Conservation (phyloP, 2,797 vertebrate species). For the Bradypodion ventrale region DNA sequence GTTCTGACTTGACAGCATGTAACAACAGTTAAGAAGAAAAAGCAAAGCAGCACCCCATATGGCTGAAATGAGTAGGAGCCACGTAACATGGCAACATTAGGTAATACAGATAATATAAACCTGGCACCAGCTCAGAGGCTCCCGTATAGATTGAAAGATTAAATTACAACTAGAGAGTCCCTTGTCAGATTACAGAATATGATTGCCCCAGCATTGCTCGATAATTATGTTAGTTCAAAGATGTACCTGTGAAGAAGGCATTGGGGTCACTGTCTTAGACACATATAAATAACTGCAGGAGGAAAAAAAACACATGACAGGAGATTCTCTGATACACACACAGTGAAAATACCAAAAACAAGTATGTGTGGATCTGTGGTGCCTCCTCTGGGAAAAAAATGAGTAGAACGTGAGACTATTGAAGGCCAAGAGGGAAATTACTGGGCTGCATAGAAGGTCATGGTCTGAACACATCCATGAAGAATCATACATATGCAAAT, state of each 20-base stretch:
- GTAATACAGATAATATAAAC: background rate
- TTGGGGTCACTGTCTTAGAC: constrained; percentile 16
- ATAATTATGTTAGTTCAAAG: constrained; percentile 7
- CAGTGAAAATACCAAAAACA: background rate
- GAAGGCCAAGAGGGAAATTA: background rate
- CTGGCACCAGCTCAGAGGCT: background rate
- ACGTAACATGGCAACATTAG: background rate
- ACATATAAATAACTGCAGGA: background rate
- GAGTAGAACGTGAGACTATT: background rate
- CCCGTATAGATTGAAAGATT: constrained; percentile 17
- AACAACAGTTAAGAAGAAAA: too few species aligned
- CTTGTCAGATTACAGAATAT: constrained; percentile 14
- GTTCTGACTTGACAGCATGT: too few species aligned
- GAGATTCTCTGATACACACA: background rate
- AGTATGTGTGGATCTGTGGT: background rate
- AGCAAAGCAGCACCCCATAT: background rate
- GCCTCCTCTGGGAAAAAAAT: background rate
- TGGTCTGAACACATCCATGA: background rate
- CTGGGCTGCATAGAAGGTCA: background rate
- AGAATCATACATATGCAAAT: background rate
- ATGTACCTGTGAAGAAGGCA: background rate
- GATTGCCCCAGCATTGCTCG: constrained; percentile 13
- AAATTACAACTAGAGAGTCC: background rate
- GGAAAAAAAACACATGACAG: background rate
- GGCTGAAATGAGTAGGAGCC: background rate